These are phyloP conservation scores for Nasonovia ribisnigri DNA, from an alignment of 2,888 invertebrate species.

Conservation along the genomic window DNA sequence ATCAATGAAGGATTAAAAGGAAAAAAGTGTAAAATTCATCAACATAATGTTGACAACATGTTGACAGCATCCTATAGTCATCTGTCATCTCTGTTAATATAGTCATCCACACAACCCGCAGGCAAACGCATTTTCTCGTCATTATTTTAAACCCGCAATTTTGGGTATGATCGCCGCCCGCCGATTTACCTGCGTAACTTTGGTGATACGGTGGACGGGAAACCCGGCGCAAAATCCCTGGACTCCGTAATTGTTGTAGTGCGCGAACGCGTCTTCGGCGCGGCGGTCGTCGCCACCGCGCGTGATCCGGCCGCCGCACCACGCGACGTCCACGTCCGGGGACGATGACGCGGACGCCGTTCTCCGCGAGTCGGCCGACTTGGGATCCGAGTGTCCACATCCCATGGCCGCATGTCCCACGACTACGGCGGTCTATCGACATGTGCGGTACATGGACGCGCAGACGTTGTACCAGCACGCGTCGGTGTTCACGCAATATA, in stretches of 20 bases:
- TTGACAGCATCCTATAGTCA: too few species aligned
- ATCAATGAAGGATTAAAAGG: not conserved
- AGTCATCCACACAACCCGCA: not conserved
- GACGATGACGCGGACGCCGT: not conserved
- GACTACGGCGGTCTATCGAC: constrained; percentile 11
- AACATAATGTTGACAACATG: too few species aligned
- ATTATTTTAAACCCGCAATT: not conserved
- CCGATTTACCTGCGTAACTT: constrained; percentile 47
- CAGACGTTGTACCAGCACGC: not conserved
- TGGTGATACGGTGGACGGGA: constrained; percentile 55
- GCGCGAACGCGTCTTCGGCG: not conserved
- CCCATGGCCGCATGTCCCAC: constrained; percentile 60
- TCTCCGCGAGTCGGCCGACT: constrained; percentile 43
- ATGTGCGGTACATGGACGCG: not conserved
- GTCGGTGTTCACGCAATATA: not conserved
- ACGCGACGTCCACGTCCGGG: not conserved
- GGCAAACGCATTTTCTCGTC: not conserved
- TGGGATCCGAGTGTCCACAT: constrained; percentile 59
- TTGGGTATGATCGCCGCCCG: not conserved
- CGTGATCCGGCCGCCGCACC: not conserved
- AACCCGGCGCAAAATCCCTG: not conserved
- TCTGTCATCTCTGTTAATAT: not conserved
- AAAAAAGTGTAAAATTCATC: not conserved
- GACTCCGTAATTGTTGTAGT: not conserved
- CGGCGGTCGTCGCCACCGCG: not conserved